phyloP scores from a whole-genome alignment of 2,797 vertebrate species.

The Cuniculus paca region DNA sequence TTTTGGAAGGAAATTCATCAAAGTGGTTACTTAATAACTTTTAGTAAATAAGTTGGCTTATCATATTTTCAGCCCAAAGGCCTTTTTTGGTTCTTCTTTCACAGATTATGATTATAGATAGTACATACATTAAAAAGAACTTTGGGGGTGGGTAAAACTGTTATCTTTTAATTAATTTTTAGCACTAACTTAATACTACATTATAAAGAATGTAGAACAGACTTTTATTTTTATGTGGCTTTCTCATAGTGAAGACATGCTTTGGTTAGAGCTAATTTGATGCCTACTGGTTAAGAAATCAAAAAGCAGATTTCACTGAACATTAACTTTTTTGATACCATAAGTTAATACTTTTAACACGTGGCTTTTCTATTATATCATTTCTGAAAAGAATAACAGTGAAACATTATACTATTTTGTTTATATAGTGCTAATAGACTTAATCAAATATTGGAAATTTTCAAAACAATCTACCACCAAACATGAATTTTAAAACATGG shows the following conservation, averaged over 20 bases:
- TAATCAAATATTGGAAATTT: constrained; percentile 40
- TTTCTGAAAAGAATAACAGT: constrained; percentile 10
- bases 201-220: constrained; percentile 30
- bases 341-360: constrained; percentile 38
- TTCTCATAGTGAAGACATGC: constrained; percentile 8
- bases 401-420: constrained; percentile 34
- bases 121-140: not conserved
- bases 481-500: constrained; percentile 44
- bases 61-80: constrained; percentile 53
- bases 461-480: constrained; percentile 44
- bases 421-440: constrained; percentile 39
- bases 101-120: not conserved
- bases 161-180: constrained; percentile 55
- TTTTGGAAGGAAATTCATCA: constrained; percentile 12
- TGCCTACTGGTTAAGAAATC: constrained; percentile 14
- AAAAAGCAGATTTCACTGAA: constrained; percentile 40
- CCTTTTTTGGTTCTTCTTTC: not conserved
- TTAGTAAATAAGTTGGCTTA: constrained; percentile 23
- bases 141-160: not conserved
- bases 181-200: constrained; percentile 17
- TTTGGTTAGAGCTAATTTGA: constrained; percentile 59
- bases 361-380: constrained; percentile 22
- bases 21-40: constrained; percentile 22
- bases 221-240: constrained; percentile 52
- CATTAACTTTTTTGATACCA: constrained; percentile 11